Conservation (phyloP, 2,113 vertebrate species). For the Vicugna pacos region DNA sequence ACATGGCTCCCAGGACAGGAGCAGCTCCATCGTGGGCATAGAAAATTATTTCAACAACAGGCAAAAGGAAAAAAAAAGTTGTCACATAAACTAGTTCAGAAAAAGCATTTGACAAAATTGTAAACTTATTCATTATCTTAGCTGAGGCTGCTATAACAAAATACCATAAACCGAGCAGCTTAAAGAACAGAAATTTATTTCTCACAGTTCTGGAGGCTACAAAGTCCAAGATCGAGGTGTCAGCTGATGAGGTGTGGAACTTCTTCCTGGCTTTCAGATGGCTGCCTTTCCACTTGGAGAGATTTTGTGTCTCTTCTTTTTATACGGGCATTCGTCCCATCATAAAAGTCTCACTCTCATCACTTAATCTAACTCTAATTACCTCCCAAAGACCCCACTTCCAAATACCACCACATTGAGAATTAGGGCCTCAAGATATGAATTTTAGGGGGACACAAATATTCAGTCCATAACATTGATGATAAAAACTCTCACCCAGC, state of each 20-base stretch:
- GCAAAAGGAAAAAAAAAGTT: conserved; percentile 26
- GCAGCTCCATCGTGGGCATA: not conserved
- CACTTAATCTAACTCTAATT: not conserved
- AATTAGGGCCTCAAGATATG: not conserved
- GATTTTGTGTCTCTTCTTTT: not conserved
- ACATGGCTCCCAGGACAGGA: not conserved
- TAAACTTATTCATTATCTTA: not conserved
- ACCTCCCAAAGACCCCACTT: not conserved
- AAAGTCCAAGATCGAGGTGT: too few species aligned
- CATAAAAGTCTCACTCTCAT: not conserved
- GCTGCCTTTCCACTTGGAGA: not conserved
- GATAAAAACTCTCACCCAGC: not conserved
- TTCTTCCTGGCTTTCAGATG: too few species aligned
- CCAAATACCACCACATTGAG: not conserved
- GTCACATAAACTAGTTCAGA: not conserved
- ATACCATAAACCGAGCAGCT: too few species aligned
- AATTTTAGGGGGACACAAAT: not conserved
- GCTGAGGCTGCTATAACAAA: too few species aligned
- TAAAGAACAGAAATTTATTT: too few species aligned
- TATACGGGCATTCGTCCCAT: not conserved
- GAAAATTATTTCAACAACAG: conserved; percentile 4
- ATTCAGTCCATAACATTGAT: not conserved
- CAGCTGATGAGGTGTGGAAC: too few species aligned
- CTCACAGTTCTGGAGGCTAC: too few species aligned
- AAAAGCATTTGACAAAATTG: conserved; percentile 5